A percentile compares a stretch with the other conserved stretches of the same genome.
phyloP scores from a whole-genome alignment of 2,888 invertebrate species.

The Corythucha ciliata region DNA sequence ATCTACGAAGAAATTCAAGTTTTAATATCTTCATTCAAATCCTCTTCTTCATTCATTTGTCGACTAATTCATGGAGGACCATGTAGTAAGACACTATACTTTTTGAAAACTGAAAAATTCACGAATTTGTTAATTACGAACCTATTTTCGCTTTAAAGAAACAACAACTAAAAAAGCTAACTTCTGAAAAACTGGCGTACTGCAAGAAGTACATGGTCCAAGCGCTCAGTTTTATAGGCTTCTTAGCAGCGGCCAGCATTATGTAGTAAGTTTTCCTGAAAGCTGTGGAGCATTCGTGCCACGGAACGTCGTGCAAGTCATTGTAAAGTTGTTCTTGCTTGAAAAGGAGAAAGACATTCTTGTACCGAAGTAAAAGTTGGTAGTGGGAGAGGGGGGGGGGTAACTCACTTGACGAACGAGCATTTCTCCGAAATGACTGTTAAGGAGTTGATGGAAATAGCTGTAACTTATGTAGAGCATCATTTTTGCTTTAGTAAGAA shows the following conservation, averaged over 20 bases:
- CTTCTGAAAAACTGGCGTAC: constrained; percentile 29
- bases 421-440: constrained; percentile 28
- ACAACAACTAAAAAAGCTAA: no score
- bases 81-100: constrained; percentile 28
- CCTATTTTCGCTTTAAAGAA: no score
- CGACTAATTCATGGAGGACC: constrained; percentile 23
- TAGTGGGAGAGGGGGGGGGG: no score
- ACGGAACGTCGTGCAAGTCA: constrained; percentile 19
- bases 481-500: constrained; percentile 26
- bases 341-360: constrained; percentile 7
- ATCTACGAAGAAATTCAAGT: no score
- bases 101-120: constrained; percentile 25
- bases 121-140: no score
- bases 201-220: constrained; percentile 30
- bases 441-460: constrained; percentile 29
- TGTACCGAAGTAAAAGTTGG: not conserved
- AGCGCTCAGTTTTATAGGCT: constrained; percentile 24
- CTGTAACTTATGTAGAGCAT: constrained; percentile 24
- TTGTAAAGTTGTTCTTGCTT: constrained; percentile 26
- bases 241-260: constrained; percentile 21
- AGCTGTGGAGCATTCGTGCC: constrained; percentile 15
- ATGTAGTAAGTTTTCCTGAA: constrained; percentile 25
- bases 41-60: no score
- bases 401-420: constrained; percentile 28
- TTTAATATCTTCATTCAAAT: no score